phyloP scores from a whole-genome alignment of 1,140 invertebrate genomes.

The Paraescarpia echinospica region DNA sequence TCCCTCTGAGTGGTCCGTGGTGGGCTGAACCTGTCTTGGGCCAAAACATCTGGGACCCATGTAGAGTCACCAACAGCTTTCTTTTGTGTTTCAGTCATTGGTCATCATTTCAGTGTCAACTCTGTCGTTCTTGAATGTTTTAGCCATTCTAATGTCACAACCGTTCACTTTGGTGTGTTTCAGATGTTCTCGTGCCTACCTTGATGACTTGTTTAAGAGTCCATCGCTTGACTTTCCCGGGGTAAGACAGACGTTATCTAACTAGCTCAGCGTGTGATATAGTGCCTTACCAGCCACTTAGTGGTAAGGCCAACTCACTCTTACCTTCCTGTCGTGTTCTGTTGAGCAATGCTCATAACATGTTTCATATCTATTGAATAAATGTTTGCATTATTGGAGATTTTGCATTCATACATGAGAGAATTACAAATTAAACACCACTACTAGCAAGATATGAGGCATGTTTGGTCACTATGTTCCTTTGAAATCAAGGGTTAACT shows the following conservation, averaged over 20 bases:
- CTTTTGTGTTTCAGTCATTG: no score
- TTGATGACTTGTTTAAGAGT: not conserved
- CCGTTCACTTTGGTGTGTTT: not conserved
- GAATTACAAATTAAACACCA: not conserved
- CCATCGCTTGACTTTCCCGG: not conserved
- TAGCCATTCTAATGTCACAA: not conserved
- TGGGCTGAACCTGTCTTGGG: no score
- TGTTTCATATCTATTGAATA: not conserved
- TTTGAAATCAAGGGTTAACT: not conserved
- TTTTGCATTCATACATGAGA: not conserved
- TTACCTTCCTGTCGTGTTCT: not conserved
- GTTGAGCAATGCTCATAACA: not conserved
- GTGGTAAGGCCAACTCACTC: not conserved
- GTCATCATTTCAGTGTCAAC: not conserved
- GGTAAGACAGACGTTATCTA: conserved; percentile 1
- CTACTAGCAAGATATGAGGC: not conserved
- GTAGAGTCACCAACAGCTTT: not conserved
- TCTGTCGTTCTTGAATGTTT: not conserved
- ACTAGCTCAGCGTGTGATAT: not conserved
- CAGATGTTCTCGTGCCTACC: not conserved
- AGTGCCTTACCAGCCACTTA: not conserved
- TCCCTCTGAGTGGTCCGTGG: no score
- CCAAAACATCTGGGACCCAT: no score
- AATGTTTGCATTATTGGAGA: not conserved
- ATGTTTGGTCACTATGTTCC: not conserved